A percentile compares a stretch with the other conserved stretches of the same genome.
phyloP scores from a whole-genome alignment of 2,888 invertebrate genomes.

The Matsumyia berberina region DNA sequence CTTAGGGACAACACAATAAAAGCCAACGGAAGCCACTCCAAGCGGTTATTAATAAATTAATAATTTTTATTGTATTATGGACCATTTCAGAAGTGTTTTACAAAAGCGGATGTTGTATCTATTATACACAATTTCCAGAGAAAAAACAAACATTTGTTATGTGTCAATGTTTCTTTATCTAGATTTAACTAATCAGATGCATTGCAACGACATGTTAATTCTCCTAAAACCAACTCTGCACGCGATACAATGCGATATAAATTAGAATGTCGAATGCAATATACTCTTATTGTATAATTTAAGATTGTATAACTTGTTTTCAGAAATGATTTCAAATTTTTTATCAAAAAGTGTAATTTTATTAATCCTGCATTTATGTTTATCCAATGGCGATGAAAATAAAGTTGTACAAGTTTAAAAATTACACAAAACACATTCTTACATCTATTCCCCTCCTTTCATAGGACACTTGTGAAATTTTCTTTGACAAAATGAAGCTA shows the following conservation, averaged over 20 bases:
- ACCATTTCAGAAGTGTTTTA: too few relatives aligned
- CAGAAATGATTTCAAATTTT: background rate
- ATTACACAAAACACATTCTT: background rate
- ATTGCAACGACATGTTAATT: background rate
- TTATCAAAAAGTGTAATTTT: background rate
- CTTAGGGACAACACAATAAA: too few relatives aligned
- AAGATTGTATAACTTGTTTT: too few relatives aligned
- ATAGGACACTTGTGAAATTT: conserved; percentile 59
- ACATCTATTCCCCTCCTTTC: background rate
- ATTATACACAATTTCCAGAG: too few relatives aligned
- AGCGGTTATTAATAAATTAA: too few relatives aligned
- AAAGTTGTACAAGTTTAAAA: background rate
- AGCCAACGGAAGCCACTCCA: too few relatives aligned
- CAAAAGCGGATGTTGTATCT: too few relatives aligned
- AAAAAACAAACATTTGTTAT: too few relatives aligned
- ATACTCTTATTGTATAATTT: background rate
- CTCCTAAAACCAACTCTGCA: background rate
- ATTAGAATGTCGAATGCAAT: background rate
- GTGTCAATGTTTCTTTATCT: background rate
- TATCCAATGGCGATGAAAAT: background rate
- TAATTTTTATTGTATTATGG: too few relatives aligned
- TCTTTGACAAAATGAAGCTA: conserved; percentile 74
- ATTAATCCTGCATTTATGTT: background rate
- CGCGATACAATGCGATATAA: conserved; percentile 16
- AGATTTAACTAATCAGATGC: background rate